These are phyloP conservation scores for Ochlodes sylvanus DNA, from an alignment of 2,888 invertebrate genomes.

Conservation along the genomic window DNA sequence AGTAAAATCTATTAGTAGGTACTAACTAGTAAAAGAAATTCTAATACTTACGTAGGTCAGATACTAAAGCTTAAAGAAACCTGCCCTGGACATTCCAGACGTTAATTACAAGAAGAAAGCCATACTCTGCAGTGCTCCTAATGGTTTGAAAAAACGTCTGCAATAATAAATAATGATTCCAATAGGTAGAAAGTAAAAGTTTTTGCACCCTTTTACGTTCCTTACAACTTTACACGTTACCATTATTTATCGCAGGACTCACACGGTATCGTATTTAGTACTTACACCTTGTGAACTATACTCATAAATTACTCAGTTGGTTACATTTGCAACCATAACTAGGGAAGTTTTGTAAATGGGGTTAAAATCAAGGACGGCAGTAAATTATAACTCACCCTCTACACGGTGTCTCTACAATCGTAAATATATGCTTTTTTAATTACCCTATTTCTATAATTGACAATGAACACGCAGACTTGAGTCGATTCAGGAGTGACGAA, in stretches of 20 bases:
- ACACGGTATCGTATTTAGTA: neutral
- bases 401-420: slow-evolving; percentile 76
- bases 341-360: slow-evolving; percentile 57
- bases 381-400: slow-evolving; percentile 69
- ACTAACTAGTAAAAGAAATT: too few species aligned
- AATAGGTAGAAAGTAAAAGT: neutral
- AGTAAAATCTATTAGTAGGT: too few species aligned
- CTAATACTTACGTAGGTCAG: too few species aligned
- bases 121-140: too few species aligned
- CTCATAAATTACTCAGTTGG: slow-evolving; percentile 42
- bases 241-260: slow-evolving; percentile 10
- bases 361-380: slow-evolving; percentile 75
- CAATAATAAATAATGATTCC: neutral
- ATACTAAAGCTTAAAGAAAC: too few species aligned
- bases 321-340: slow-evolving; percentile 47
- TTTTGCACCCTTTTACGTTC: neutral
- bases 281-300: slow-evolving; percentile 11
- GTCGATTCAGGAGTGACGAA: slow-evolving; percentile 16
- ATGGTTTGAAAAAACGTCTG: neutral
- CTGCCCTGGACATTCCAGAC: too few species aligned
- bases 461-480: slow-evolving; percentile 63
- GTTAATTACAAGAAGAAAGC: too few species aligned
- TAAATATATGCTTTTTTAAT: slow-evolving; percentile 81
- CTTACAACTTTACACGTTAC: slow-evolving; percentile 2
- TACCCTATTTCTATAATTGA: slow-evolving; percentile 73